These are phyloP conservation scores for Paramormyrops hopkinsi DNA, from an alignment of 2,797 vertebrate species.

Conservation along the genomic window DNA sequence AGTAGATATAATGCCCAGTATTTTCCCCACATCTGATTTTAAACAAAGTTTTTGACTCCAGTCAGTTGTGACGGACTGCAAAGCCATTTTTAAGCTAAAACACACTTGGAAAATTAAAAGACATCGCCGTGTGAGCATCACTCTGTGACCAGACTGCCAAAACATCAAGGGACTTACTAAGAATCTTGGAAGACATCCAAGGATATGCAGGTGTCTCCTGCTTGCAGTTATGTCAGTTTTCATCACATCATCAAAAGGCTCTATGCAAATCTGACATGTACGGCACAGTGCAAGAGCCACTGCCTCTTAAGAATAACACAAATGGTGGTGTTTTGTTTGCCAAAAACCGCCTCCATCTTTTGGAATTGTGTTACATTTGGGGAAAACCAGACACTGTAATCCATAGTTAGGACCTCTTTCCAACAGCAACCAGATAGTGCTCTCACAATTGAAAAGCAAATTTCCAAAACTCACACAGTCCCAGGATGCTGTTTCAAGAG, in stretches of 20 bases:
- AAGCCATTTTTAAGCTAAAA: neutral
- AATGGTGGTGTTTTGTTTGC: neutral
- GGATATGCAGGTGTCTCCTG: neutral
- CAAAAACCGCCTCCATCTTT: neutral
- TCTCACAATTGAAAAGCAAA: neutral
- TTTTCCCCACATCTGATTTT: neutral
- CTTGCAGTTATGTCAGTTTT: neutral
- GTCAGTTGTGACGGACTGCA: neutral
- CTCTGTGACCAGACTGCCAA: neutral
- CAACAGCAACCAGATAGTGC: neutral
- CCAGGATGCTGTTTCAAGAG: neutral
- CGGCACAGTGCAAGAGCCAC: neutral
- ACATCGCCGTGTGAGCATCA: neutral
- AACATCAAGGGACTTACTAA: neutral
- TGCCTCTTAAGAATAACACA: neutral
- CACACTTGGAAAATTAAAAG: neutral
- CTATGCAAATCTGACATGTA: neutral
- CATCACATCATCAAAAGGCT: neutral
- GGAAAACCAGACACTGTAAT: neutral
- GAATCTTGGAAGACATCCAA: neutral
- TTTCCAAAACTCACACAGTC: neutral
- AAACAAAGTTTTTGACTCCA: neutral
- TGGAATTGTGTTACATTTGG: neutral
- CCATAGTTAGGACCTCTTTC: neutral
- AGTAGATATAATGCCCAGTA: neutral